phyloP scores from a whole-genome alignment of 2,113 vertebrate species.

The Rhea americana region DNA sequence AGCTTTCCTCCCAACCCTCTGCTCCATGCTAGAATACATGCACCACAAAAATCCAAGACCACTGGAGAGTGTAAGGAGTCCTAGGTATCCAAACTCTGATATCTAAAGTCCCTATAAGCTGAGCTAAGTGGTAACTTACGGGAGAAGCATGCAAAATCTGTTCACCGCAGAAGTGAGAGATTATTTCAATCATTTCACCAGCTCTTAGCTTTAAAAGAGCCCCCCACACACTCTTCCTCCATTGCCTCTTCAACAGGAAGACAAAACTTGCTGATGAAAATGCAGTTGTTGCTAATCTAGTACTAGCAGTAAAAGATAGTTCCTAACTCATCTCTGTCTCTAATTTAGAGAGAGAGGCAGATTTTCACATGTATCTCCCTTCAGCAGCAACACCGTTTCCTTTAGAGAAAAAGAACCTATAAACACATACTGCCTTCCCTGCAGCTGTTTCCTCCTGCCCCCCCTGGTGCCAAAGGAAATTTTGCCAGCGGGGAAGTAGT shows the following conservation, averaged over 20 bases:
- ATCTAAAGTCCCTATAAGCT: background rate
- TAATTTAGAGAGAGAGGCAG: background rate
- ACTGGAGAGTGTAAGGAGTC: background rate
- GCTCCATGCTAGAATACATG: background rate
- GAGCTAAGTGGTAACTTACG: background rate
- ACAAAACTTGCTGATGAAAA: background rate
- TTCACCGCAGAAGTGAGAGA: background rate
- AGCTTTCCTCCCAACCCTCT: background rate
- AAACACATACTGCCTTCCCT: background rate
- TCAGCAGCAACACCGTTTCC: background rate
- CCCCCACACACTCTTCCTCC: background rate
- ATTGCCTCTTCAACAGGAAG: background rate
- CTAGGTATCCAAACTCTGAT: background rate
- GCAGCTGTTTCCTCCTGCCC: constrained; percentile 54
- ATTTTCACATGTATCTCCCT: background rate
- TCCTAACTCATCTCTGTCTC: background rate
- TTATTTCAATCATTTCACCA: background rate
- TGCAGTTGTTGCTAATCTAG: background rate
- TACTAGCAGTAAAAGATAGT: background rate
- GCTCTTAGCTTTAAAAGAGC: background rate
- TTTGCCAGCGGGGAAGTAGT: rapidly evolving
- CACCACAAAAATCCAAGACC: background rate
- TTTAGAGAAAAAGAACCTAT: background rate
- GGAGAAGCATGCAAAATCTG: background rate
- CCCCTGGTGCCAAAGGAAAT: background rate